Evolutionary conservation across 2,888 invertebrate genomes (phyloP), one percentile per base, ranked within the genome.

Genomic region (Fissipunctia ypsillon): DNA sequence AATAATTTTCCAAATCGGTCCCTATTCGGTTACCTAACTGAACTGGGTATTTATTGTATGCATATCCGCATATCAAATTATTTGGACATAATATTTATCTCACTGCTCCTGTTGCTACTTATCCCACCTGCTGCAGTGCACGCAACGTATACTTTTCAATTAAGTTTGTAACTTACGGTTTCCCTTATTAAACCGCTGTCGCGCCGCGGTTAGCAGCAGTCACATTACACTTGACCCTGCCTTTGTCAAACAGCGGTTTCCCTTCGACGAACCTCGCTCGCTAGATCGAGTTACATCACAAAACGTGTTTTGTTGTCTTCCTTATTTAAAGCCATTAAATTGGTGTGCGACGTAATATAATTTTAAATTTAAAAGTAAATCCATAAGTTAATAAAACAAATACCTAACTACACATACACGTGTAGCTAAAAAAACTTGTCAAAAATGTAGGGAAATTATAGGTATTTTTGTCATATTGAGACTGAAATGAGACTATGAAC

Each of bases 181-280:
- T 80, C 64, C 76, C 64, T 45, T 41, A 41, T 28, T 31, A 56
- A 75, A 45, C 31, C 65, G 57, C 50, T 45, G 84, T 81, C 65
- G 65, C 70, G 68, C 16, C 57, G 56, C 60, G 60, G 81, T 84
- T 81, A 72, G 81, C 81, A 85, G 63, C 56, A 63, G 73, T 73
- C 74, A 71, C 57, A 66, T 66, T 72, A 81, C 80, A 79, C 78
- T 80, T 85, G 85, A 81, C 83, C 87, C 74, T 68, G 72, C 76
- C 68, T 74, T 84, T 85, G 85, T 76, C 76, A 77, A 74, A 74
- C 67, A 73, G 84, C 60, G 75, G 87, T 83, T 87, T 83, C 78
- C 87, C 85, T 85, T 78, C 74, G 68, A 28, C 52, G 56, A 77
- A 78, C 85, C 85, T 87, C 69, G 78, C 78, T 71, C 54, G 56